Base-by-base conservation (phyloP, 1,140 invertebrate species). In the Rhopalosiphum maidis region DNA sequence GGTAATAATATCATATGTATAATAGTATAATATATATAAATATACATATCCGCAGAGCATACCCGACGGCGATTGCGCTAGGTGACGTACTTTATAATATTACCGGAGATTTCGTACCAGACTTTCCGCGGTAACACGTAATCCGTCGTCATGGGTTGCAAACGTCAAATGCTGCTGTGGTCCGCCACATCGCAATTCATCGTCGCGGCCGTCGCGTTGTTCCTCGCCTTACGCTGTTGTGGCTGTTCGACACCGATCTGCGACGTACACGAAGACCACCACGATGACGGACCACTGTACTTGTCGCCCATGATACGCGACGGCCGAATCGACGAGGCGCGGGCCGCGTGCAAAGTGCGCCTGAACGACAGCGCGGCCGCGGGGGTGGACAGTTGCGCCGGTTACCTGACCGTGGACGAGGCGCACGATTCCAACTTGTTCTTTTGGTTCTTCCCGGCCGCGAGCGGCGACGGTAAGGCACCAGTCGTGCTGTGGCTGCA, bases 401-500 rank as follows among this genome's bases (percentile, higher is more conserved):
- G 97, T 25, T 97, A 96, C 94, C 96, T 98, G n/a, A 97, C 97
- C 4, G 96, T 97, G 15, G 96, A 97, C 94, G 96, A 96, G 95
- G n/a, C 85, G 35, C 93, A 51, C 48, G 89, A 85, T 9, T 94
- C 94, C 11, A 97, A 97, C 95, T 94, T 97, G 94, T 98, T 97
- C 95, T 97, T 98, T 95, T 98, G 97, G 97, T 97, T 97, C 95
- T 97, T 97, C 94, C 97, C 97, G 43, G 95, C 97, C 0, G 95
- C 94, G 95, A 94, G 7, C 46, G 46, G 11, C 93, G 3, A 41
- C 85, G 95, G 93, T n/a, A n/a, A 95, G 48, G 96, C 96, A 11
- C 97, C 97, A 15, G 96, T 98, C 11, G 93, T 97, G 15, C 94
- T 98, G 41, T 98, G 97, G 97, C 95, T 98, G 23, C 97, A 98